These are phyloP conservation scores for Edolisoma coerulescens DNA, from an alignment of 2,113 vertebrate genomes.

Conservation along the genomic window DNA sequence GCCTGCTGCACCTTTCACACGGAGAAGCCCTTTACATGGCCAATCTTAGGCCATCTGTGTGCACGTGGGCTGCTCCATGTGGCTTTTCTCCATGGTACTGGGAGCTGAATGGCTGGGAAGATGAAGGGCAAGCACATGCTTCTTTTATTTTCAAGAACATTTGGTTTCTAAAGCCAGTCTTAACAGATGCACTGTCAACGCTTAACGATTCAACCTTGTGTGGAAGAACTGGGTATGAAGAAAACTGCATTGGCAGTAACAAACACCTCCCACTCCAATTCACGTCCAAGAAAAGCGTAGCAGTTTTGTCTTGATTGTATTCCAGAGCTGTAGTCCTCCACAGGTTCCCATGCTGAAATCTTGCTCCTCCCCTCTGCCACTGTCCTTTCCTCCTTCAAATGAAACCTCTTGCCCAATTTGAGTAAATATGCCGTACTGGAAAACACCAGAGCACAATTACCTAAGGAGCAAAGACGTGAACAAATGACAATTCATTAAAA, in stretches of 20 bases:
- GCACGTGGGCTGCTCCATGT: background rate
- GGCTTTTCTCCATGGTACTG: background rate
- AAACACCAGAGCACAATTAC: background rate
- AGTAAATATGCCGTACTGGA: background rate
- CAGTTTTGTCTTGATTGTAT: background rate
- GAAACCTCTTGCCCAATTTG: background rate
- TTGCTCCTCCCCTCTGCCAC: background rate
- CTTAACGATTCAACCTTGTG: background rate
- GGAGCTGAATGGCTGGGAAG: background rate
- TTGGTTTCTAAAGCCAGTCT: constrained; percentile 18
- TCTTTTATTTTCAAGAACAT: background rate
- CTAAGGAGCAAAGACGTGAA: background rate
- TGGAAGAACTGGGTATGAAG: background rate
- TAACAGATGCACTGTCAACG: constrained; percentile 26
- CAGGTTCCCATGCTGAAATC: background rate
- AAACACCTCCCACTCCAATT: background rate
- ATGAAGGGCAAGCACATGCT: background rate
- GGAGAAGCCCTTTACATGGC: accelerated
- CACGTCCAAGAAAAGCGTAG: background rate
- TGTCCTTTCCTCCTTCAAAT: background rate
- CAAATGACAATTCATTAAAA: background rate
- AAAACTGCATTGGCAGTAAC: background rate
- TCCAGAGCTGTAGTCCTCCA: background rate
- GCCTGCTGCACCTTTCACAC: background rate
- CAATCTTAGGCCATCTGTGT: background rate